Evolutionary conservation across 92 coral and sea anemone species (phyloP), one percentile per base, ranked within the genome.

Genomic region (Scolanthus callimorphus): DNA sequence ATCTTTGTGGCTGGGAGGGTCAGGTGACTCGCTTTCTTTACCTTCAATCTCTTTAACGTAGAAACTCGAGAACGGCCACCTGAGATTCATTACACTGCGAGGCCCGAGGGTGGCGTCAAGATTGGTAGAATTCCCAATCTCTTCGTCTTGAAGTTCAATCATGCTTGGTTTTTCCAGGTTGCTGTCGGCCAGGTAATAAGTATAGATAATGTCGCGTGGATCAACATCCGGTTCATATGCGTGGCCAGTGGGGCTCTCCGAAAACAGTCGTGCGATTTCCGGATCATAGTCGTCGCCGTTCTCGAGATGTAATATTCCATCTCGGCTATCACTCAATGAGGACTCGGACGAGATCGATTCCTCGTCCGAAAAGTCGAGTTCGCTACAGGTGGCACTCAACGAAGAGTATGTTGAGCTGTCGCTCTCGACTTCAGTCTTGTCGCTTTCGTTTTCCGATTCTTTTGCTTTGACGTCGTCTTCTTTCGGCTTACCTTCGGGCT

Each of bases 61-160:
- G 49, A 71, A 83, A 37, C 63, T 83, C 8, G 96, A 60, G 49
- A 54, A 83, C 22, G 96, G 96, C 96, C 96, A 88, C 1, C 96
- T 65, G 20, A 88, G 82, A 29, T 63, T 76, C 28, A 75, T 55
- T 1, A 69, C 89, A 22, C 63, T 63, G 2, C 38, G 73, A 2
- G 76, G 55, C 17, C 71, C 41, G 9, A 86, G 51, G 13, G 76
- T 66, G 27, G 61, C 10, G 25, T 59, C 86, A 0, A 73, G 49
- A 15, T 20, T 21, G n/a, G 20, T 34, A 13, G 30, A 38, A 15
- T 44, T 46, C 11, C 62, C 60, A 4, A 54, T 19, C 20, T 67
- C 57, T 0, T 25, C 50, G 11, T 68, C 75, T 1, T 55, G 56
- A 12, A 68, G 64, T 26, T 59, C 83, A 27, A 49, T 55, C 43